Evolutionary conservation across 1,140 invertebrate species (phyloP).

Genomic region (Nilaparvata lugens): DNA sequence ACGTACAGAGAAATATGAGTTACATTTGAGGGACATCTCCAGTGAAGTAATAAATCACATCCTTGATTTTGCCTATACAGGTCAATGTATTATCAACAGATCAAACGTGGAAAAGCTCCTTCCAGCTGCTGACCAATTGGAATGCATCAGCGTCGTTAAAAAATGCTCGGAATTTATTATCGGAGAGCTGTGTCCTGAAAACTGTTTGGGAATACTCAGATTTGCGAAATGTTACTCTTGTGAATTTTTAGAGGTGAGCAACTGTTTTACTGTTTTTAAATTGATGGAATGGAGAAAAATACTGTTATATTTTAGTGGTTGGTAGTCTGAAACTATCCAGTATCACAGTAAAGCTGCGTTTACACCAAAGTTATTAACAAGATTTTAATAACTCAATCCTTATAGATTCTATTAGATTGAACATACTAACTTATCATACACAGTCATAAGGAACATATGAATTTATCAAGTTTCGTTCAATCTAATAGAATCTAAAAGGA

Average conservation of each 20-base stretch:
- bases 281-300: too few relatives aligned
- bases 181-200: slow-evolving; percentile 44
- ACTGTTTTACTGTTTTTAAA: too few relatives aligned
- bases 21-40: slow-evolving; percentile 31
- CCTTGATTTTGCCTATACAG: slow-evolving; percentile 57
- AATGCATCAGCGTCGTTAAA: slow-evolving; percentile 50
- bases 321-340: too few relatives aligned
- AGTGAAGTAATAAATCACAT: slow-evolving; percentile 39
- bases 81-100: slow-evolving; percentile 44
- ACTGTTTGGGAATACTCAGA: slow-evolving; percentile 56
- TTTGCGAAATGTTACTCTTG: slow-evolving; percentile 62
- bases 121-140: slow-evolving; percentile 51
- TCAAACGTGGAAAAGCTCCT: slow-evolving; percentile 52
- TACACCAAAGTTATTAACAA: too few relatives aligned
- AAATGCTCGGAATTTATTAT: slow-evolving; percentile 48
- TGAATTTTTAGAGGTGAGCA: slow-evolving; percentile 41
- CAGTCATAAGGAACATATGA: too few relatives aligned
- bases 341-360: too few relatives aligned
- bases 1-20: slow-evolving; percentile 40
- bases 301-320: too few relatives aligned
- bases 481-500: too few relatives aligned
- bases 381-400: too few relatives aligned
- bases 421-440: too few relatives aligned
- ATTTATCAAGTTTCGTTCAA: too few relatives aligned
- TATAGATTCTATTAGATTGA: too few relatives aligned